These are phyloP conservation scores for Arrhopalites spinosus DNA, from an alignment of 2,888 invertebrate genomes.

Conservation along the genomic window DNA sequence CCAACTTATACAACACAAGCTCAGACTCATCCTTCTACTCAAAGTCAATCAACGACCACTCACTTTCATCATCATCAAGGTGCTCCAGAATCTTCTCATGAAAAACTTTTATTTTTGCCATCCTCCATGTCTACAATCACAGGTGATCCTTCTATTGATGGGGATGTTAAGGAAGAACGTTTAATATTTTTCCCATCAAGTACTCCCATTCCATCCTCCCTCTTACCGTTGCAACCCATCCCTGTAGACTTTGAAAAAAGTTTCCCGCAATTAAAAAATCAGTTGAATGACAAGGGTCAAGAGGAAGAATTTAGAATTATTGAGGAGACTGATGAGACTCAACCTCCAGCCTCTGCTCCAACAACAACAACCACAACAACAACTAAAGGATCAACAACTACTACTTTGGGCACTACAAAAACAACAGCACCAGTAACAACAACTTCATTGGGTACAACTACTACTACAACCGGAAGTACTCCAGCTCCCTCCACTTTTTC, in stretches of 20 bases:
- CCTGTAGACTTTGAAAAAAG: conserved; percentile 26
- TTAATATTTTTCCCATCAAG: conserved; percentile 37
- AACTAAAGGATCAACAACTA: not conserved
- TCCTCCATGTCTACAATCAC: not conserved
- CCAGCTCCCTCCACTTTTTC: conserved; percentile 29
- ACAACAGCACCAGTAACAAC: conserved; percentile 18
- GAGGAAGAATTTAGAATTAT: conserved; percentile 36
- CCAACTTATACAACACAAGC: not conserved
- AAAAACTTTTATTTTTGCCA: conserved; percentile 36
- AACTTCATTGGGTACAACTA: not conserved
- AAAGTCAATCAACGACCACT: not conserved
- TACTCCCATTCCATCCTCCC: conserved; percentile 15
- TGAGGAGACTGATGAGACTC: conserved; percentile 34
- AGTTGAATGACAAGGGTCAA: conserved; percentile 22
- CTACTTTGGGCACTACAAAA: too few species aligned
- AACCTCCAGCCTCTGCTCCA: not conserved
- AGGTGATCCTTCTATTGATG: not conserved
- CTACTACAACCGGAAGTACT: conserved; percentile 5
- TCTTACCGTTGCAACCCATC: conserved; percentile 15
- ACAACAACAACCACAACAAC: conserved; percentile 16
- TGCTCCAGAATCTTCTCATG: conserved; percentile 14
- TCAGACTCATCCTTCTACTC: not conserved
- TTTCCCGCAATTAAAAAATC: conserved; percentile 27
- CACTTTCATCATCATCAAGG: not conserved
- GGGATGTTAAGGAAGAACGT: conserved; percentile 28